Base-by-base conservation (phyloP, 2,797 vertebrate species). In the Serranus cabrilla region DNA sequence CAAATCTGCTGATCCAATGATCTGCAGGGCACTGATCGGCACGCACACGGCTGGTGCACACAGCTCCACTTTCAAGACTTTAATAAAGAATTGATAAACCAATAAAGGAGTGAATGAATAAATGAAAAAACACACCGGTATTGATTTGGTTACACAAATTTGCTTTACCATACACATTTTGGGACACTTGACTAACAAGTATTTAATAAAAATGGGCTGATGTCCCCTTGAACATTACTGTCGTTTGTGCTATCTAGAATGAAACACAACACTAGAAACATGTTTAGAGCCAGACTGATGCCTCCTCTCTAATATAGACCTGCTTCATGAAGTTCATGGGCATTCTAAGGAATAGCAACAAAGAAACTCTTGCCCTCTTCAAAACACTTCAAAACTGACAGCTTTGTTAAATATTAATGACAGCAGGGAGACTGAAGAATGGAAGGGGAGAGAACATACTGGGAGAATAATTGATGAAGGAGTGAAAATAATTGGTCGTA, bases 1-100 rank as follows among this genome's bases (percentile, higher is more conserved):
- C 60, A 74, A 82, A 71, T 73, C 86, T 80, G 78, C 85, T 87
- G 83, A 87, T 85, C 87, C 73, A 39, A 70, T 80, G 85, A 90
- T 82, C 70, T 60, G 37, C 45, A 57, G 67, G 66, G 54, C 21
- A 7, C n/a, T 12, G 66, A 63, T 83, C 14, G 0, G 47, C 74
- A 85, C 10, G 50, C 83, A 84, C 31, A 51, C 6, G 11, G 27
- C 25, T 5, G 21, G 12, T 9, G 7, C n/a, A 23, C n/a, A 74
- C 49, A 71, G 69, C 39, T 55, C 16, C 14, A 42, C n/a, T 73
- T 64, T 34, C 5, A 63, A 71, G 20, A 47, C 40, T 20, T 17
- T 4, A 50, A n/a, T 51, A 21, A 56, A 42, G 25, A 63, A 55
- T 62, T 61, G 10, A 66, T 18, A 20, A 52, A 34, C 37, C 14